Base-by-base conservation (phyloP, 1,140 invertebrate genomes). In the Thaumatotibia leucotreta region DNA sequence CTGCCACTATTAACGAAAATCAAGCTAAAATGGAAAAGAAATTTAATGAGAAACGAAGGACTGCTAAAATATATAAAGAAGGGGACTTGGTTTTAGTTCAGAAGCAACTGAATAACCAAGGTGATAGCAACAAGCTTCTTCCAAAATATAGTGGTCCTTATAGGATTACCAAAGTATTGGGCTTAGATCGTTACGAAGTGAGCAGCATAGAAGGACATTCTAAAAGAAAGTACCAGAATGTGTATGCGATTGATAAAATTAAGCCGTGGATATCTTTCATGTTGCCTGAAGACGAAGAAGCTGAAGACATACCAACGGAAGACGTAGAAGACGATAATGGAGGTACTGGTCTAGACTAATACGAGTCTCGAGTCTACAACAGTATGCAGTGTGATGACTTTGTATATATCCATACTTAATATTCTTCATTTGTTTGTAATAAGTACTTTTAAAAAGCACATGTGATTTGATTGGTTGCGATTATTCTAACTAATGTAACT, bases 61-160 rank as follows among this genome's bases (percentile, higher is more conserved):
- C 14, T 3, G 29, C 64, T 8, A 65, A 33, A 65, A 29, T 17
- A 14, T 58, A 54, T 27, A 49, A 61, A 17, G 35, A 64, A 2
- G 65, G 54, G 1, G 65, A 67, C 27, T 45, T 67, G 27, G 58
- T 62, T 31, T 49, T 67, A 61, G 33, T 61, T 2, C 54, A 24
- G 23, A 63, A 65, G 29, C 50, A 52, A 4, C 27, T 24, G 27
- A 33, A 33, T 14, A 65, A 17, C 11, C 29, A 31, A 14, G 50
- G 50, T 23, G 35, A 65, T n/a, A 65, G 50, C 11, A 20, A 52
- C 9, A 65, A 65, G 31, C 29, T 65, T 29, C 14, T 32, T 65
- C 23, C 64, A 1, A 9, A 45, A 0, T 65, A 14, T 31, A 65
- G 64, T 31, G 64, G 64, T 22, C 64, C 50, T 10, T 45, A 63